These are phyloP conservation scores for Lutjanus erythropterus DNA, from an alignment of 2,113 vertebrate species.

Conservation along the genomic window DNA sequence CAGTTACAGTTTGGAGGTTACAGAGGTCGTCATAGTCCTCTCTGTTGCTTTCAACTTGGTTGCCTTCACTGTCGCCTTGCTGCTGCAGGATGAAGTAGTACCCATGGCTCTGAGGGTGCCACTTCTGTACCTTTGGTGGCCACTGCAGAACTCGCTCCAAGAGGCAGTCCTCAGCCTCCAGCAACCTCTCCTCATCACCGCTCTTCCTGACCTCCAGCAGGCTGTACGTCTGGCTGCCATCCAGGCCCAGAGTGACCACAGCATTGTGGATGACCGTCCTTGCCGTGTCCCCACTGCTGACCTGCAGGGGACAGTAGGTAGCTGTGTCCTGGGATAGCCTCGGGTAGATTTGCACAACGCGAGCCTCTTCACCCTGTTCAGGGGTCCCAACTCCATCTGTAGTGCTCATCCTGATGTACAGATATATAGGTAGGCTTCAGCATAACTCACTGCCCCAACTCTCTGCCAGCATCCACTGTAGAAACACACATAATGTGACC, in stretches of 20 bases:
- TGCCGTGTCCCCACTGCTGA: conserved; percentile 84
- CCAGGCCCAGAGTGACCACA: conserved; percentile 84
- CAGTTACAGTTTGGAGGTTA: conserved; percentile 87
- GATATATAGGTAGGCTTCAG: conserved; percentile 72
- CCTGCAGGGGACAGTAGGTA: conserved; percentile 86
- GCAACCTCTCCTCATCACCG: conserved; percentile 84
- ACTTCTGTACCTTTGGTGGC: conserved; percentile 88
- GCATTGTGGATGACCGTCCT: conserved; percentile 86
- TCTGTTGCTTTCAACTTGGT: conserved; percentile 64
- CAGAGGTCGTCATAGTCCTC: conserved; percentile 91
- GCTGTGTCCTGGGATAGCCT: conserved; percentile 78
- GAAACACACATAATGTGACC: neutral
- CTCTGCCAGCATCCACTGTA: conserved; percentile 75
- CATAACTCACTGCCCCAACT: conserved; percentile 83
- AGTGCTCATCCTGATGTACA: conserved; percentile 90
- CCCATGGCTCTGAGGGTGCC: conserved; percentile 86
- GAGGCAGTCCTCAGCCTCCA: conserved; percentile 85
- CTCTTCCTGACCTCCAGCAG: conserved; percentile 90
- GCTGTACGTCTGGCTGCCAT: conserved; percentile 81
- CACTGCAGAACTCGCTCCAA: conserved; percentile 90
- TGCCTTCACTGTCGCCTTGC: conserved; percentile 68
- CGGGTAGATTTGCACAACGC: conserved; percentile 90
- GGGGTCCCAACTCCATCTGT: conserved; percentile 79
- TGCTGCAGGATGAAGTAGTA: conserved; percentile 93
- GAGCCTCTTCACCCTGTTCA: conserved; percentile 76